Percentiles rank a stretch among this genome's conserved stretches.
Evolutionary conservation across 2,888 invertebrate genomes (phyloP).

Genomic region (Parelbella ahira): DNA sequence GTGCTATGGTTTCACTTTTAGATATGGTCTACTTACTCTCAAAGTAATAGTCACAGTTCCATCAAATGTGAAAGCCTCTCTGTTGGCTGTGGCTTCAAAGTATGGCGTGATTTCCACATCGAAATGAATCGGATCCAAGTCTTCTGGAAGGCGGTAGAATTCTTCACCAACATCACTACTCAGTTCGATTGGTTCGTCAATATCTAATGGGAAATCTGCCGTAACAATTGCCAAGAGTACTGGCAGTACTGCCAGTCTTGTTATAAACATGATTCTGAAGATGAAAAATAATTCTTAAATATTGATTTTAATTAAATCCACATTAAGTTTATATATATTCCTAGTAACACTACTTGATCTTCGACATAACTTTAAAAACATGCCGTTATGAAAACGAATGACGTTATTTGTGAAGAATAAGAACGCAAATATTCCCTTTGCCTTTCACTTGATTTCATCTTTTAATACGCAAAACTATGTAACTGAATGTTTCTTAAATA

Average conservation of each 20-base stretch:
- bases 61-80: slow-evolving; percentile 63
- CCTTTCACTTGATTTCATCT: no score
- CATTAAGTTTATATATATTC: no score
- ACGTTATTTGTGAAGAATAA: no score
- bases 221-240: slow-evolving; percentile 42
- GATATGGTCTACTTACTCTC: slow-evolving; percentile 53
- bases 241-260: slow-evolving; percentile 42
- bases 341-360: no score
- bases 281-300: no score
- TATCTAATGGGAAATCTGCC: slow-evolving; percentile 54
- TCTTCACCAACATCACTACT: slow-evolving; percentile 35
- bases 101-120: slow-evolving; percentile 77
- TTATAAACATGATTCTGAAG: slow-evolving; percentile 44
- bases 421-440: no score
- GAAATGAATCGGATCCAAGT: slow-evolving; percentile 74
- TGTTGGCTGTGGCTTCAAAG: slow-evolving; percentile 52
- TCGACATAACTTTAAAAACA: no score
- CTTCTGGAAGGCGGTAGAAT: slow-evolving; percentile 58
- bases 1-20: no score
- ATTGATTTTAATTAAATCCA: no score
- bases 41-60: slow-evolving; percentile 64
- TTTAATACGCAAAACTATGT: no score
- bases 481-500: no score
- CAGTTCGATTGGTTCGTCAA: slow-evolving; percentile 34
- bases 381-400: no score